Evolutionary conservation across 2,888 invertebrate genomes (phyloP).

Genomic region (Pristionchus arcanus): DNA sequence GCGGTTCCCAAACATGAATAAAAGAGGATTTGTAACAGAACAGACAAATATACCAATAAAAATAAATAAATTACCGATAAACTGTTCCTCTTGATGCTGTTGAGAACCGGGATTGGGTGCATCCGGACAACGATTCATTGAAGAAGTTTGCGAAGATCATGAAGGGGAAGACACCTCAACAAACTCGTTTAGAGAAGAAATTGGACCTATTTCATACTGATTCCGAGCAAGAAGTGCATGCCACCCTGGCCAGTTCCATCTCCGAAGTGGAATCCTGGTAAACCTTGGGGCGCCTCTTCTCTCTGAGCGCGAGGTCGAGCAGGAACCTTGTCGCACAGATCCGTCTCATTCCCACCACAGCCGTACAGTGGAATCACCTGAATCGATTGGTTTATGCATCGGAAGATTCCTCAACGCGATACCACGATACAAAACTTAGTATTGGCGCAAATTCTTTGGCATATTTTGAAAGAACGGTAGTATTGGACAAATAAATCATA

Average conservation of each 20-base stretch:
- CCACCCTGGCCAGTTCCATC: constrained; percentile 66
- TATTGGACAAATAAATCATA: neutral
- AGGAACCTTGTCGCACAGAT: constrained; percentile 78
- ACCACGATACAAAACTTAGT: neutral
- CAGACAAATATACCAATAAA: too few relatives aligned
- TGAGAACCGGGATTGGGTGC: too few relatives aligned
- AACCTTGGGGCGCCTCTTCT: constrained; percentile 71
- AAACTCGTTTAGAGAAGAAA: constrained; percentile 52
- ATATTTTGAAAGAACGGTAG: neutral
- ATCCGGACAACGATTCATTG: constrained; percentile 54
- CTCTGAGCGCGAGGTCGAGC: constrained; percentile 79
- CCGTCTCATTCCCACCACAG: constrained; percentile 84
- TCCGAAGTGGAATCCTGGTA: too few relatives aligned
- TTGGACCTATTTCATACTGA: constrained; percentile 61
- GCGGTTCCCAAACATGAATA: too few relatives aligned
- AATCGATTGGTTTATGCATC: neutral
- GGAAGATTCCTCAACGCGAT: neutral
- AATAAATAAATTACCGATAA: too few relatives aligned
- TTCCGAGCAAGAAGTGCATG: constrained; percentile 79
- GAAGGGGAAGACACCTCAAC: constrained; percentile 76
- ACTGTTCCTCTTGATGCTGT: constrained; percentile 76
- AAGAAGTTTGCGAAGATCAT: constrained; percentile 74
- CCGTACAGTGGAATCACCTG: too few relatives aligned
- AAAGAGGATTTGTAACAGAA: too few relatives aligned
- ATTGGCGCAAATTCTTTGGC: too few relatives aligned